Conservation (phyloP, 2,888 invertebrate species). For the Pristionchus fissidentatus region DNA sequence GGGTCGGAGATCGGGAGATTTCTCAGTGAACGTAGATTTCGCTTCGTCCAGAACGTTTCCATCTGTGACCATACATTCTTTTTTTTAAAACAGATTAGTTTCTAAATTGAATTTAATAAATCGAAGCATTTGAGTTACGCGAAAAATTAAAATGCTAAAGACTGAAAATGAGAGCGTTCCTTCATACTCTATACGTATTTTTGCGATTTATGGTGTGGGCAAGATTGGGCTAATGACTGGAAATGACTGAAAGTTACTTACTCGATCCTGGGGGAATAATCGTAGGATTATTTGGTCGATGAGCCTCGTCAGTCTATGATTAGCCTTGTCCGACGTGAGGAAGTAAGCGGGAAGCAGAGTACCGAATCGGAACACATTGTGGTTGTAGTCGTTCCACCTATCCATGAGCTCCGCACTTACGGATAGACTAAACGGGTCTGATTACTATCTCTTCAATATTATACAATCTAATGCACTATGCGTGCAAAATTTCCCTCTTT, state of each 20-base stretch:
- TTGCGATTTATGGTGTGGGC: too few relatives aligned
- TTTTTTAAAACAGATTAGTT: neutral
- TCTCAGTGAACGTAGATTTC: neutral
- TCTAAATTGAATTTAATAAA: too few relatives aligned
- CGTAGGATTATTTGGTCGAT: neutral
- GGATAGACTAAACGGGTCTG: neutral
- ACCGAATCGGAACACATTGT: neutral
- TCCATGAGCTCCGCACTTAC: neutral
- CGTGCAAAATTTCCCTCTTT: too few relatives aligned
- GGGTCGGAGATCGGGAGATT: neutral
- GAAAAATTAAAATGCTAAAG: too few relatives aligned
- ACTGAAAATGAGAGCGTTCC: too few relatives aligned
- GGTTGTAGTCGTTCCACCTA: neutral
- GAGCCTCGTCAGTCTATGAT: neutral
- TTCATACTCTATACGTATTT: too few relatives aligned
- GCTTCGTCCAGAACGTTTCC: slow-evolving; percentile 8
- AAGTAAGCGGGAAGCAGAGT: neutral
- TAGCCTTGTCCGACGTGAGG: neutral
- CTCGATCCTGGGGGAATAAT: neutral
- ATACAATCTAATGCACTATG: too few relatives aligned
- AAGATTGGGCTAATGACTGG: neutral
- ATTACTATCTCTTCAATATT: too few relatives aligned
- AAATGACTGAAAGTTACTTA: neutral
- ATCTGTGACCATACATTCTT: neutral
- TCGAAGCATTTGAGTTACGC: too few relatives aligned